Evolutionary conservation across 2,113 vertebrate genomes (phyloP).

Genomic region (Dipodomys merriami): DNA sequence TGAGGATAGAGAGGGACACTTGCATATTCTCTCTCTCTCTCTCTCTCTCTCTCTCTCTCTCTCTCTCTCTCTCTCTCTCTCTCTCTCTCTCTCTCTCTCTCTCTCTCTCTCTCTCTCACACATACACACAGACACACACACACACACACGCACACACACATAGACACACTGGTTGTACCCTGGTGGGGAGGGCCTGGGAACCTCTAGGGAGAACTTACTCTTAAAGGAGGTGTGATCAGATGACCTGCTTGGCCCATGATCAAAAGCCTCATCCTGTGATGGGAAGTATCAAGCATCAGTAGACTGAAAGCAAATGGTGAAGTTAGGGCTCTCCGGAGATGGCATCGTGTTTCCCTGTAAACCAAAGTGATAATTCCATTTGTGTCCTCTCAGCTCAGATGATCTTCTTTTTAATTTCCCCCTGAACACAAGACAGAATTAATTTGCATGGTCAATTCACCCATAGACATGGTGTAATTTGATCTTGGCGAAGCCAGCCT

Average conservation of each 20-base stretch:
- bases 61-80: no score
- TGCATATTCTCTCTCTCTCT: no score
- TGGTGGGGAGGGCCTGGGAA: background rate
- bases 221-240: background rate
- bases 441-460: conserved; percentile 43
- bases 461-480: background rate
- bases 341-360: background rate
- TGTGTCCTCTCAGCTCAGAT: background rate
- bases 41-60: no score
- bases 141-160: no score
- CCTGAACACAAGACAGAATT: conserved; percentile 6
- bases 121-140: no score
- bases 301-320: background rate
- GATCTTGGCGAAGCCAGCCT: conserved; percentile 34
- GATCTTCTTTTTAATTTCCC: conserved; percentile 40
- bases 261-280: background rate
- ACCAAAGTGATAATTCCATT: background rate
- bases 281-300: background rate
- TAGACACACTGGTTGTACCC: no score
- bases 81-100: no score
- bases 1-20: no score
- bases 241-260: background rate
- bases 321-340: background rate
- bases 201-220: background rate
- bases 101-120: no score